Base-by-base conservation (phyloP, 2,797 vertebrate species). In the Ctenopoma kingsleyae region DNA sequence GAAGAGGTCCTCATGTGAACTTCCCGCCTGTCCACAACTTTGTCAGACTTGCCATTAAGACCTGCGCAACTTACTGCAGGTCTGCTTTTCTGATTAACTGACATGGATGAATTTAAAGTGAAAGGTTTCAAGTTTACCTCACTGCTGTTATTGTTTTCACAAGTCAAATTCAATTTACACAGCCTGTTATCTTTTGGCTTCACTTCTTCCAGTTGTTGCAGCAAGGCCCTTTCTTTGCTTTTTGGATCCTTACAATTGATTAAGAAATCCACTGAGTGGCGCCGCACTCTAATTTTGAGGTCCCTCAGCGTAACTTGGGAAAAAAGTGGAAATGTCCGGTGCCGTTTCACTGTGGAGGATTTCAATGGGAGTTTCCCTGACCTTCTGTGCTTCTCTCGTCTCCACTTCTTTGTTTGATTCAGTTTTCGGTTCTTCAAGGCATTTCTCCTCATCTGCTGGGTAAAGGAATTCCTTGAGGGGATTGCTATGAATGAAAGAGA, bases 371-470 rank as follows among this genome's bases (percentile, higher is more conserved):
- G 83, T 56, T 84, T 90, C 40, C 85, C 87, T 1, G 91, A 82
- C 40, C 64, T 82, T 58, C 87, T 81, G 69, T 78, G 89, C 86
- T 94, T 92, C 74, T 78, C 90, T 63, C 77, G 89, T 71, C 87
- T 89, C 93, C 92, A 93, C 83, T 89, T 89, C 73, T 92, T 92
- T 17, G 88, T 91, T 69, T 91, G 87, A 71, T 69, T 83, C 70
- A 92, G 71, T 79, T 91, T 93, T 73, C 82, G 80, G 87, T 88
- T 94, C 76, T 93, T 86, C 82, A 93, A 78, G 67, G 92, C 92
- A 73, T 94, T 94, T 78, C 92, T 93, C 78, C 93, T 94, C 87
- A 92, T 93, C 91, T 93, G 91, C 90, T 94, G 94, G 72, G 91
- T 93, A 41, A 94, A 92, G 76, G 93, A 93, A 79, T 94, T 94